Conservation (phyloP, 2,888 invertebrate genomes). For the Pachycephus smyrnensis region DNA sequence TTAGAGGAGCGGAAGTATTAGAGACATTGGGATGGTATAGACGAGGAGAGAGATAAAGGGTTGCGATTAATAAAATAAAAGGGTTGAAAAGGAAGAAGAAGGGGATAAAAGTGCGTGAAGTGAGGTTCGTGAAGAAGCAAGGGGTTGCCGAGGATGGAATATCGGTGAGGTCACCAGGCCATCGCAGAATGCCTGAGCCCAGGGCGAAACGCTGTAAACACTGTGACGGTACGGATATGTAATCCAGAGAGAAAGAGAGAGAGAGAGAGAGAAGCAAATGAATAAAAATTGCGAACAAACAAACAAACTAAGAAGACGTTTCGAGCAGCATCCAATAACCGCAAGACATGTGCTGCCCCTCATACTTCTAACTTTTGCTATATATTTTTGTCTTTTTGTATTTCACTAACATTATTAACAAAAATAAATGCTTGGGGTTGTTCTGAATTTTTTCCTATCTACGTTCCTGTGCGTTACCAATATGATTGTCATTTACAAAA, state of each 20-base stretch:
- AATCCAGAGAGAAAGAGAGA: conserved; percentile 4
- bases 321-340: not conserved
- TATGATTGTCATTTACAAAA: not conserved
- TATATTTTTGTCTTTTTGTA: conserved; percentile 17
- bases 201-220: conserved; percentile 93
- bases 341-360: not conserved
- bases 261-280: not conserved
- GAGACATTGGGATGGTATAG: no score
- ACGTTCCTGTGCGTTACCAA: not conserved
- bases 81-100: not conserved
- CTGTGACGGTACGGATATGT: conserved; percentile 81
- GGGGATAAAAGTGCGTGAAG: not conserved
- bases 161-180: conserved; percentile 66
- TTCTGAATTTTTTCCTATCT: conserved; percentile 2
- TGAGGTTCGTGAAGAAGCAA: not conserved
- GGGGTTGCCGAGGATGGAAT: conserved; percentile 59
- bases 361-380: conserved; percentile 9
- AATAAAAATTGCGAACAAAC: not conserved
- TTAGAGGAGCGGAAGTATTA: no score
- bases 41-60: no score
- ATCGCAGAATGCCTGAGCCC: conserved; percentile 75
- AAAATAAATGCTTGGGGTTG: conserved; percentile 20
- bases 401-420: conserved; percentile 23
- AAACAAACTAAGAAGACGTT: not conserved
- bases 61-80: no score